Conservation (phyloP, 1,140 invertebrate species). For the Drosophila mauritiana region DNA sequence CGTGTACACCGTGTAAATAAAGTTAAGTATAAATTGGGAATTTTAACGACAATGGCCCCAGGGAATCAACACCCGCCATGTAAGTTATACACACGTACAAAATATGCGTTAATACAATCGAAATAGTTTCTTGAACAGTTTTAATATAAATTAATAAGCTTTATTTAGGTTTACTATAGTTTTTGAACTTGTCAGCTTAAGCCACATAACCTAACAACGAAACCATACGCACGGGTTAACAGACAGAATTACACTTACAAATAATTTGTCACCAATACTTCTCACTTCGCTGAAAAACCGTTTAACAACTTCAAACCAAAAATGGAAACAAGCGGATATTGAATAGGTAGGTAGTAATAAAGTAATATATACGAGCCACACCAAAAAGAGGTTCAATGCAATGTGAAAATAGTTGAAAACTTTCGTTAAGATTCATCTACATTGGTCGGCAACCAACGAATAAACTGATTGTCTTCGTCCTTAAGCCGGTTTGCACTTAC, state of each 20-base stretch:
- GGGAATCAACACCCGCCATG: not conserved
- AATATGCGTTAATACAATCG: not conserved
- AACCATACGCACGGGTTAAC: slow-evolving; percentile 73
- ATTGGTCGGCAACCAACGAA: slow-evolving; percentile 14
- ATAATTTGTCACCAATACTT: slow-evolving; percentile 45
- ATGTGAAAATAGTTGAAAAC: slow-evolving; percentile 34
- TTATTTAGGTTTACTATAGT: slow-evolving; percentile 68
- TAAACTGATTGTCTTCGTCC: slow-evolving; percentile 71
- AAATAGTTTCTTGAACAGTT: not conserved
- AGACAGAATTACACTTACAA: slow-evolving; percentile 57
- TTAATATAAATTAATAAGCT: slow-evolving; percentile 80
- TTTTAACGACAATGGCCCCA: not conserved
- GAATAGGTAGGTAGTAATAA: slow-evolving; percentile 41
- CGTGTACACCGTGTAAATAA: not conserved
- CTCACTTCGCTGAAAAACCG: slow-evolving; percentile 40
- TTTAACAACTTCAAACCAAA: slow-evolving; percentile 57
- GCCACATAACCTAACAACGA: slow-evolving; percentile 79
- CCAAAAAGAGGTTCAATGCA: slow-evolving; percentile 30
- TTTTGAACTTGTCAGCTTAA: slow-evolving; percentile 81
- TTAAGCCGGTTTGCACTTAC: slow-evolving; percentile 58
- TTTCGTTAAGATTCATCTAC: slow-evolving; percentile 6
- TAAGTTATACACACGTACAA: not conserved
- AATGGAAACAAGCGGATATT: slow-evolving; percentile 34
- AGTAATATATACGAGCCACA: slow-evolving; percentile 42
- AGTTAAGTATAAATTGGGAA: not conserved